Percentiles rank a stretch among this genome's conserved stretches.
These are phyloP conservation scores for Blastobasis lacticolella DNA, from an alignment of 2,888 invertebrate genomes.

Conservation along the genomic window DNA sequence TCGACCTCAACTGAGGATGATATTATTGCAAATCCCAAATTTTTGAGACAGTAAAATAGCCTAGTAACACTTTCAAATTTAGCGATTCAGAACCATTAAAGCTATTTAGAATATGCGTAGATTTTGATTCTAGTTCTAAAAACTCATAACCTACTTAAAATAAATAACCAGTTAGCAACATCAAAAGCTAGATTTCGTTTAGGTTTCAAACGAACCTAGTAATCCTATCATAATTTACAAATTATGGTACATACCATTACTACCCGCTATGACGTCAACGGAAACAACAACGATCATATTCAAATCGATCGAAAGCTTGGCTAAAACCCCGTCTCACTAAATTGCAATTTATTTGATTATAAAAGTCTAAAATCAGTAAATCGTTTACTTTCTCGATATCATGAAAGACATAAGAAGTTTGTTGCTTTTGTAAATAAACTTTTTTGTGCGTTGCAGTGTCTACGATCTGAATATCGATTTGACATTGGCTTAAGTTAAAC, in stretches of 20 bases:
- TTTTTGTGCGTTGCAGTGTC: background rate
- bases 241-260: no score
- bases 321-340: background rate
- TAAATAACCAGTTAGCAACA: background rate
- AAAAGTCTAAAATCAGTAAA: background rate
- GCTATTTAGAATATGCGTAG: background rate
- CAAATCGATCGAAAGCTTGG: background rate
- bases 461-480: background rate
- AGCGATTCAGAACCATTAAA: background rate
- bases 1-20: no score
- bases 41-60: no score
- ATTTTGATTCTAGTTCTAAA: background rate
- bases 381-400: background rate
- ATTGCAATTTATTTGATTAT: background rate
- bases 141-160: background rate
- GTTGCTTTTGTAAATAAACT: background rate
- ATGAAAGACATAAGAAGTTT: background rate
- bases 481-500: background rate
- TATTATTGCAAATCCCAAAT: no score
- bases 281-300: background rate
- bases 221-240: background rate
- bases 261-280: background rate
- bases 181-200: background rate
- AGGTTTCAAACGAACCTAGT: background rate
- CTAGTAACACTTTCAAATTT: background rate